Conservation (phyloP, 2,113 vertebrate species). For the Zosterops hypoxanthus region DNA sequence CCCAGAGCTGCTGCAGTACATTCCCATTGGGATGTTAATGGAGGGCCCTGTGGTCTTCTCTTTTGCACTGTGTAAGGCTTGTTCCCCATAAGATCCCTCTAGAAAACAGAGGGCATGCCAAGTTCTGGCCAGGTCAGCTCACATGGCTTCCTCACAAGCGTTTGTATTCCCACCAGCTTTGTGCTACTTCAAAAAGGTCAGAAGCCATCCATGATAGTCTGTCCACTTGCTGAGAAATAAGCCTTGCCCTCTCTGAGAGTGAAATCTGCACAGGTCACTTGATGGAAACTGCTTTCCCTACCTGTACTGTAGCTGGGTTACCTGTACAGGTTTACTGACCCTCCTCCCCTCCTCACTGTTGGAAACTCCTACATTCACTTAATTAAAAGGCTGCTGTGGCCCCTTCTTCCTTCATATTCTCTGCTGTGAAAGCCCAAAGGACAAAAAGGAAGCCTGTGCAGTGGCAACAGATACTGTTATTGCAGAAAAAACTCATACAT, state of each 20-base stretch:
- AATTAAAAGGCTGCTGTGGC: neutral
- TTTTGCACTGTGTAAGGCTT: neutral
- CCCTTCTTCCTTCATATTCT: neutral
- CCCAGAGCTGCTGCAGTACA: neutral
- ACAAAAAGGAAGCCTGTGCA: neutral
- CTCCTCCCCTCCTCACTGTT: neutral
- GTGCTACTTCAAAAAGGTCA: neutral
- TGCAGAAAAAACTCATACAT: neutral
- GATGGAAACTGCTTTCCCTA: neutral
- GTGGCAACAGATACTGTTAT: neutral
- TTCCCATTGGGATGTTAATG: neutral
- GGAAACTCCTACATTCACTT: neutral
- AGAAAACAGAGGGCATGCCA: neutral
- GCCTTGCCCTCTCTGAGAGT: neutral
- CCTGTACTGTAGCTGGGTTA: neutral
- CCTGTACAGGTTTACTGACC: neutral
- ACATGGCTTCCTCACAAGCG: neutral
- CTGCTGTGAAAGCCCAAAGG: neutral
- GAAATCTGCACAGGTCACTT: neutral
- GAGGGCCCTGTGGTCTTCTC: neutral
- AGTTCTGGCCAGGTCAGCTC: neutral
- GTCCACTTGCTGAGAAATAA: neutral
- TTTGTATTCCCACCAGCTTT: neutral
- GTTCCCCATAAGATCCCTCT: neutral
- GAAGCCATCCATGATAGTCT: neutral